A percentile compares a stretch with the other conserved stretches of the same genome.
Evolutionary conservation across 2,888 invertebrate genomes (phyloP).

Genomic region (Aplocera efformata): DNA sequence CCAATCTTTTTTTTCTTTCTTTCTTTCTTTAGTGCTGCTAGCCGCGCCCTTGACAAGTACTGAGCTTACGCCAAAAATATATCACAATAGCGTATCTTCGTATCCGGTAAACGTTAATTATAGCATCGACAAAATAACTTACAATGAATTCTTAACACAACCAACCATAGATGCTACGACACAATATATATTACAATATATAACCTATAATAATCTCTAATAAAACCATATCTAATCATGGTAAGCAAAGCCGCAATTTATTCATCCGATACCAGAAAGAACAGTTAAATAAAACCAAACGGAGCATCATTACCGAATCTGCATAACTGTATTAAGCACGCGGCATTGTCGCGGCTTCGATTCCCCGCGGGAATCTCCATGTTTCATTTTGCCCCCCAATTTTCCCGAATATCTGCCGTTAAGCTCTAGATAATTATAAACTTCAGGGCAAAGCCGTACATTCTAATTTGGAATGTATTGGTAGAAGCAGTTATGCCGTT

Average conservation of each 20-base stretch:
- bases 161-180: no score
- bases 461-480: conserved; percentile 17
- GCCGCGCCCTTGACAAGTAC: no score
- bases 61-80: no score
- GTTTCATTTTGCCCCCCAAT: conserved; percentile 19
- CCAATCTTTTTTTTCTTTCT: no score
- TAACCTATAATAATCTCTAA: not conserved
- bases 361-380: conserved; percentile 43
- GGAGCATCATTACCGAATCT: conserved; percentile 63
- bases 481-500: not conserved
- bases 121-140: no score
- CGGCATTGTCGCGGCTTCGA: conserved; percentile 57
- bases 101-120: no score
- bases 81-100: no score
- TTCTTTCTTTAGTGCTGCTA: no score
- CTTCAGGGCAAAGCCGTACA: not conserved
- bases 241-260: conserved; percentile 32
- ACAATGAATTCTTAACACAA: no score
- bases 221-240: conserved; percentile 33
- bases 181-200: no score
- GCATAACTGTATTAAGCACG: conserved; percentile 66
- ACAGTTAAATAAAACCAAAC: conserved; percentile 38
- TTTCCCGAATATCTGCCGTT: not conserved
- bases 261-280: conserved; percentile 27
- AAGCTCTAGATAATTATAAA: conserved; percentile 6